These are phyloP conservation scores for Agonopterix arenella DNA, from an alignment of 2,888 invertebrate genomes.

Conservation along the genomic window DNA sequence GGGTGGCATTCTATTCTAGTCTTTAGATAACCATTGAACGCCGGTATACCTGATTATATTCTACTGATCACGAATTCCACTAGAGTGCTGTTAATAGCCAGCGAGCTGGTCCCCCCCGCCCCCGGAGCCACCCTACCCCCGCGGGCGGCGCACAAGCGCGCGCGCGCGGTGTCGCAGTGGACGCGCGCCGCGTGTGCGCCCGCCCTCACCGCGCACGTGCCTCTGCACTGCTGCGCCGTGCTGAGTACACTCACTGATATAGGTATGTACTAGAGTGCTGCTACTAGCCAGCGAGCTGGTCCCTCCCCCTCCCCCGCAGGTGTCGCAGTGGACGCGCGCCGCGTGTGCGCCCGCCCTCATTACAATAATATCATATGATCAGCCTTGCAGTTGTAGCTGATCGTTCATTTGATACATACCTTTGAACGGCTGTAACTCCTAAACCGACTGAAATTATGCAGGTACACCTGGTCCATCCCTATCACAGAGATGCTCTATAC, in stretches of 20 bases:
- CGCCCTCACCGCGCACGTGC: constrained; percentile 26
- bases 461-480: no score
- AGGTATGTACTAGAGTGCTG: constrained; percentile 40
- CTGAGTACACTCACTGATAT: constrained; percentile 23
- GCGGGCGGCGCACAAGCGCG: constrained; percentile 20
- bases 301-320: background rate
- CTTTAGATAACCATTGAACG: no score
- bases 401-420: no score
- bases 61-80: background rate
- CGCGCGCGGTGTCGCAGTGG: constrained; percentile 36
- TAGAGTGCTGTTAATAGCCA: constrained; percentile 41
- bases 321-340: constrained; percentile 41
- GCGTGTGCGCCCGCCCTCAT: constrained; percentile 29
- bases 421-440: no score
- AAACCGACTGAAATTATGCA: no score
- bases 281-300: constrained; percentile 33
- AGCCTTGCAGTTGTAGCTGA: no score
- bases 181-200: constrained; percentile 34
- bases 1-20: no score
- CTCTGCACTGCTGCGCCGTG: constrained; percentile 19
- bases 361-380: no score
- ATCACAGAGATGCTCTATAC: no score
- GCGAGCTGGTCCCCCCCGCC: constrained; percentile 19
- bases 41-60: no score
- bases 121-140: background rate